phyloP scores from a whole-genome alignment of 2,888 invertebrate genomes.

The Drosophila affinis region DNA sequence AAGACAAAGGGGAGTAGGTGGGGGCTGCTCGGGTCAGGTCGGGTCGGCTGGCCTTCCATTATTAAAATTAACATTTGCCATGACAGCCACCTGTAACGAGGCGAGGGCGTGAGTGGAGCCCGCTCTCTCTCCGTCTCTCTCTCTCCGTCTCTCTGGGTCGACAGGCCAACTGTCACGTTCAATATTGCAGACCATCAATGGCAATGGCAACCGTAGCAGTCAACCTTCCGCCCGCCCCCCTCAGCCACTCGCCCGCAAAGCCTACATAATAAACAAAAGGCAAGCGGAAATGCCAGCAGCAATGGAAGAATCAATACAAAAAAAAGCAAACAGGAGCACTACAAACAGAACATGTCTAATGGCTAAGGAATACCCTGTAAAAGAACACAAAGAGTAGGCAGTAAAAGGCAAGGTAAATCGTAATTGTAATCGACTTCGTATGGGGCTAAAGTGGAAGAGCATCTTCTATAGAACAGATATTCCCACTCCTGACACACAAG shows the following conservation, averaged over 20 bases:
- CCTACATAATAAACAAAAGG: constrained; percentile 63
- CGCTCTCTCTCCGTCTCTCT: background rate
- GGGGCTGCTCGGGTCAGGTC: no score
- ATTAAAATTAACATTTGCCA: constrained; percentile 71
- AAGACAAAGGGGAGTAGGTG: background rate
- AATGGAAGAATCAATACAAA: constrained; percentile 21
- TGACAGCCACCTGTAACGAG: constrained; percentile 54
- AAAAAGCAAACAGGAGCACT: constrained; percentile 16
- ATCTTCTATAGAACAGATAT: no score
- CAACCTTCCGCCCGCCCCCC: background rate
- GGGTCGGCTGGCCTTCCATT: constrained; percentile 46
- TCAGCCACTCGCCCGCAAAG: constrained; percentile 35
- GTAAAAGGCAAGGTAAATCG: no score
- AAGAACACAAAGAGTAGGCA: background rate
- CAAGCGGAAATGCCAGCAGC: constrained; percentile 47
- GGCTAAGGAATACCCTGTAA: constrained; percentile 9
- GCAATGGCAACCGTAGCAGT: constrained; percentile 39
- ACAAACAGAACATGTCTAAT: constrained; percentile 3
- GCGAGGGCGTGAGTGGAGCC: background rate
- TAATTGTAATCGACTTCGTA: no score
- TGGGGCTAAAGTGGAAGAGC: no score
- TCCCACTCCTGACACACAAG: background rate
- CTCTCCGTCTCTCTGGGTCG: constrained; percentile 12
- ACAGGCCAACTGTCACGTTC: constrained; percentile 66
- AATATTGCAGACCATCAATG: constrained; percentile 75